Conservation (phyloP, 2,113 vertebrate species). For the Ariopsis seemanni region DNA sequence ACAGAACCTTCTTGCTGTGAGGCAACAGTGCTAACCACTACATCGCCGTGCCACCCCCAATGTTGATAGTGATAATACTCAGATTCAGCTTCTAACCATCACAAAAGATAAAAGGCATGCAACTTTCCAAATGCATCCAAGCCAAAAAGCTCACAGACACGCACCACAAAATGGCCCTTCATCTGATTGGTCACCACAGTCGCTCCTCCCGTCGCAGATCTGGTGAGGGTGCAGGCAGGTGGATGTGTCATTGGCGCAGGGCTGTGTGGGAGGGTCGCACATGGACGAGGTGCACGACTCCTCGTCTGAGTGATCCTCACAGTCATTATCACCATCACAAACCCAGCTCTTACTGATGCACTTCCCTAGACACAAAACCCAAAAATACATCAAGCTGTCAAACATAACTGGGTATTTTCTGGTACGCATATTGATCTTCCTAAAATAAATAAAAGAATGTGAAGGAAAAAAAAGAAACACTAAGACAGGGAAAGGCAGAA, state of each 20-base stretch:
- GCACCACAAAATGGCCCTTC: slow-evolving; percentile 95
- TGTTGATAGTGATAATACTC: no score
- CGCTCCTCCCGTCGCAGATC: slow-evolving; percentile 91
- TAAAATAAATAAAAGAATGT: not conserved
- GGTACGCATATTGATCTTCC: slow-evolving; percentile 35
- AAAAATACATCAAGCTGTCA: slow-evolving; percentile 47
- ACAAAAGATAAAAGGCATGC: not conserved
- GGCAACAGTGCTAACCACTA: no score
- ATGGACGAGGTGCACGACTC: slow-evolving; percentile 86
- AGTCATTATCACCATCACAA: slow-evolving; percentile 97
- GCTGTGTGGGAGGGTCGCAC: slow-evolving; percentile 94
- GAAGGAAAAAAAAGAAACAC: not conserved
- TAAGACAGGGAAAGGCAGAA: not conserved
- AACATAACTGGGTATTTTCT: slow-evolving; percentile 34
- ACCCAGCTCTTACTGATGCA: slow-evolving; percentile 99
- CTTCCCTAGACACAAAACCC: slow-evolving; percentile 79
- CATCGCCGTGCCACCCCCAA: no score
- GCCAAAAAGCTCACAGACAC: not conserved
- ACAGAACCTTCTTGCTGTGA: no score
- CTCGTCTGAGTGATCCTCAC: slow-evolving; percentile 96
- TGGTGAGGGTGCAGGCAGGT: slow-evolving; percentile 91
- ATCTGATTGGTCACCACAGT: slow-evolving; percentile 93
- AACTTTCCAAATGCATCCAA: not conserved
- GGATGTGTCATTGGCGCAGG: slow-evolving; percentile 90
- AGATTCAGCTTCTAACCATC: not conserved